Base-by-base conservation (phyloP, 2,888 invertebrate species). In the Troilus luridus region DNA sequence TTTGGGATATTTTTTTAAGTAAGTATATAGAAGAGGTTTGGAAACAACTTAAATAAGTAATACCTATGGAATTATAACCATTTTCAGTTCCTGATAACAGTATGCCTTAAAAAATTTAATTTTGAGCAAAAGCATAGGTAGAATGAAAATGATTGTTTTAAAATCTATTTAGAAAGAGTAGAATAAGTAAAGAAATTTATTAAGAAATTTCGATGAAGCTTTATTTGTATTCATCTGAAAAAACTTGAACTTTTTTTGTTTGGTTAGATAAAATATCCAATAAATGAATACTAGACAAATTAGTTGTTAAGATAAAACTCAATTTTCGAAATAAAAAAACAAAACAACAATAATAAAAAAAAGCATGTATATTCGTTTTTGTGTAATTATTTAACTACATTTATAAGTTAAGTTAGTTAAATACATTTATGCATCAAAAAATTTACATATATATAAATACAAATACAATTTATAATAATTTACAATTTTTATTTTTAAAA, bases 371-470 rank as follows among this genome's bases (percentile, higher is more conserved):
- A 85, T 85, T 85, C 56, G 19, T 12, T 85, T 85, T 85, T 85
- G 56, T 85, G n/a, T 85, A 56, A 85, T 85, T 85, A 85, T 85
- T 85, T 56, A 54, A 85, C 85, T 85, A 85, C 54, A 85, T 85
- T 81, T 72, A 90, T 90, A 90, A 72, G 81, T 90, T 90, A 90
- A 72, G 81, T 90, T 90, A 90, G 72, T 90, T 81, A 72, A 90
- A 90, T 72, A 81, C 64, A 81, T 90, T 72, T 72, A 90, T 67
- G 67, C 89, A 89, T 81, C 58, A 24, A 90, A 81, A 90, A 90
- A 90, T 77, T 64, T 90, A 90, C 81, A 62, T n/a, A 88, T 88
- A 85, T 90, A 88, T 88, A 90, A 62, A 58, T 88, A 90, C 60
- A 88, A 88, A 90, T 24, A 60, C 81, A 62, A 27, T 60, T 17